These are phyloP conservation scores for Zosterops hypoxanthus DNA, from an alignment of 2,113 vertebrate genomes.

Conservation along the genomic window DNA sequence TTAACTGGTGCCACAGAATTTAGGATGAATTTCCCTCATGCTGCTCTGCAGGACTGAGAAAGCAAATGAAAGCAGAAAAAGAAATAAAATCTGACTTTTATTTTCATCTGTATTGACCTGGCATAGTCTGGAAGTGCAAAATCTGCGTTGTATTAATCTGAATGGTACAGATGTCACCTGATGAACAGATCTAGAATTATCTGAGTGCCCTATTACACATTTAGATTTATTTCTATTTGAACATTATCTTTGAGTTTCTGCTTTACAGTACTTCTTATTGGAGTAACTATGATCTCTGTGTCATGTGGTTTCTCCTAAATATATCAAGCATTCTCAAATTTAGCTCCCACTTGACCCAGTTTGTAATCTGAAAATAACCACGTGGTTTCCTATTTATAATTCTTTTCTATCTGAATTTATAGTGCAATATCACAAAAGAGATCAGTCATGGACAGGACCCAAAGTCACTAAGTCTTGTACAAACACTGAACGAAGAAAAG, in stretches of 20 bases:
- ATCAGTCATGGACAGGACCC: neutral
- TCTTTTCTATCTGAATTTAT: neutral
- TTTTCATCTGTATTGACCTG: neutral
- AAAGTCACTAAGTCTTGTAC: neutral
- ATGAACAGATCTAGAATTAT: neutral
- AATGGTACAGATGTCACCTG: rapidly evolving
- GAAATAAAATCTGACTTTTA: neutral
- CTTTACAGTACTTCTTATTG: neutral
- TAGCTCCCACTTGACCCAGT: neutral
- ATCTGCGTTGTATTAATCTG: neutral
- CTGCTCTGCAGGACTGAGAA: neutral
- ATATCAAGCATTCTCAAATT: neutral
- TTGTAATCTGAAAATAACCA: neutral
- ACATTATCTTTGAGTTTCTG: neutral
- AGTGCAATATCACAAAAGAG: neutral
- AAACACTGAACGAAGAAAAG: neutral
- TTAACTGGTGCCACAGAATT: neutral
- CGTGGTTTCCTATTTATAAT: neutral
- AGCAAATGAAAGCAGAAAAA: neutral
- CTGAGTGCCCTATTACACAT: neutral
- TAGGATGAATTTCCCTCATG: neutral
- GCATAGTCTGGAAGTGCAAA: neutral
- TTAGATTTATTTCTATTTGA: neutral
- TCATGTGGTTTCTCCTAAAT: neutral
- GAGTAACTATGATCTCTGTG: neutral